Base-by-base conservation (phyloP, 2,113 vertebrate genomes). In the Sebastes fasciatus region DNA sequence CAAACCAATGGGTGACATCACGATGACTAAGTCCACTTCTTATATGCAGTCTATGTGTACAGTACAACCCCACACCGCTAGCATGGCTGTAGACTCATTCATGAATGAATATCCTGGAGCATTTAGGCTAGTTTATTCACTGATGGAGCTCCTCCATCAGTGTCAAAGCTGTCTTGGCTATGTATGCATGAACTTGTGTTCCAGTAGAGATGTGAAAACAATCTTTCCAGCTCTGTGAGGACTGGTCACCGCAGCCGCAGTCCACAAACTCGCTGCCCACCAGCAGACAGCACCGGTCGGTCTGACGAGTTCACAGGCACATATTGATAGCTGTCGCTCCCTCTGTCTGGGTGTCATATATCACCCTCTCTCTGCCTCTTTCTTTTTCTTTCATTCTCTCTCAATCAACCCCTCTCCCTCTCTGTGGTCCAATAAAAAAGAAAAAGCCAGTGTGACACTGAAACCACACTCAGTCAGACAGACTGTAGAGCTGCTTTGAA, bases 391-490 rank as follows among this genome's bases (percentile, higher is more conserved):
- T 48, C 55, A 14, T 14, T 48, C 58, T 84, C 66, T 80, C 82
- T 88, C 88, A 86, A 86, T 88, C 87, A 82, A 68, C 60, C 49
- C 62, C 82, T 76, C 68, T 68, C 74, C 49, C 51, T 61, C 55
- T 54, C 77, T 77, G 58, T 11, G 62, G 82, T 72, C 49, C 83
- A 89, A 77, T 74, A 82, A 87, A 89, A 86, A 80, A 84, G 63
- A 86, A 90, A 86, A 84, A 85, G 79, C 86, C 58, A 84, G 89
- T 89, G 87, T 91, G 84, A 87, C 81, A 68, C 74, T 62, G 52
- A 90, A 93, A 91, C 91, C 89, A 82, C 86, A 71, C 63, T 84
- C 81, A 64, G 82, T 34, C 77, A 86, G 89, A 80, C 86, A 82
- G 83, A 68, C 76, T 72, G 83, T 77, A 80, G 73, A 77, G 83